Conservation (phyloP, 2,888 invertebrate species). For the Epinotia ramella region DNA sequence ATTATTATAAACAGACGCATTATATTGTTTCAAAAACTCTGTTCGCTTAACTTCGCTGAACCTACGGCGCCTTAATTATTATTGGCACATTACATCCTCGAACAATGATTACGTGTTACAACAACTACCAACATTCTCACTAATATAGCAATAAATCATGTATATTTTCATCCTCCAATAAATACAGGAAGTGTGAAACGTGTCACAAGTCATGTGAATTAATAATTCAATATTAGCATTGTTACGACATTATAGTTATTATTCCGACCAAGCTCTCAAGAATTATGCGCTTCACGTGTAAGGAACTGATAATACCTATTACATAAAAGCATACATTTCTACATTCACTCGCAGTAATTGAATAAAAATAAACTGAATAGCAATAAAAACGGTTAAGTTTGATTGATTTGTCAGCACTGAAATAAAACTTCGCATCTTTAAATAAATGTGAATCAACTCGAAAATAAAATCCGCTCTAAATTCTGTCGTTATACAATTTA, state of each 20-base stretch:
- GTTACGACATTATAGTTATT: slow-evolving; percentile 27
- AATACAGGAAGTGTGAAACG: not conserved
- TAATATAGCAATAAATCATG: not conserved
- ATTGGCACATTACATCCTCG: not conserved
- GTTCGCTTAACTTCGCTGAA: too few species aligned
- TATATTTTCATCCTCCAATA: not conserved
- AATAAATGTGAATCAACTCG: not conserved
- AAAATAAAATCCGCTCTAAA: not conserved
- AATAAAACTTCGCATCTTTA: not conserved
- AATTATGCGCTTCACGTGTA: slow-evolving; percentile 19
- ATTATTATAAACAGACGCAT: too few species aligned
- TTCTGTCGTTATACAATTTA: not conserved
- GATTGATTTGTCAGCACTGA: slow-evolving; percentile 1
- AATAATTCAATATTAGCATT: not conserved
- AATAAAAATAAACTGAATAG: slow-evolving; percentile 20
- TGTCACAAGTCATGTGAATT: not conserved
- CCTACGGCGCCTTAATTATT: too few species aligned
- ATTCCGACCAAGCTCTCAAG: slow-evolving; percentile 19
- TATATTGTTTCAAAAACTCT: too few species aligned
- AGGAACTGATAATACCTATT: slow-evolving; percentile 7
- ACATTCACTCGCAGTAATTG: slow-evolving; percentile 1
- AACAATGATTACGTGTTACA: not conserved
- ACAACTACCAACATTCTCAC: slow-evolving; percentile 2
- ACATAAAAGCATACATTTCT: not conserved
- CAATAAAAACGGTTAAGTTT: slow-evolving; percentile 14